A percentile compares a stretch with the other conserved stretches of the same genome.
Evolutionary conservation across 2,888 invertebrate species (phyloP).

Genomic region (Lepidonotus clava): DNA sequence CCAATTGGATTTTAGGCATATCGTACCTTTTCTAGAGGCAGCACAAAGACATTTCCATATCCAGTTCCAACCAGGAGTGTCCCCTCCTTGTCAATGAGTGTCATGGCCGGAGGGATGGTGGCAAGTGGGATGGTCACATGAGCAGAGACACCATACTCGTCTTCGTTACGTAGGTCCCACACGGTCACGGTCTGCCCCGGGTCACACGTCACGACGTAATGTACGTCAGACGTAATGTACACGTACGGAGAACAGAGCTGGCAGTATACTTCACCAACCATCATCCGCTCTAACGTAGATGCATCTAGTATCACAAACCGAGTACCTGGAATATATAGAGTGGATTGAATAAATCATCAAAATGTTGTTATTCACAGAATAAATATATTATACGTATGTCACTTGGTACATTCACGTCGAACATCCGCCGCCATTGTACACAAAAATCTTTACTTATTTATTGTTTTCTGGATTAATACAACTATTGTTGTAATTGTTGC

Average conservation of each 20-base stretch:
- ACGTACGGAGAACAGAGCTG: conserved; percentile 15
- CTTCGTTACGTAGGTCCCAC: not conserved
- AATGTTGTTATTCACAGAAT: too few species aligned
- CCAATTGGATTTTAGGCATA: too few species aligned
- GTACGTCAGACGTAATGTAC: conserved; percentile 32
- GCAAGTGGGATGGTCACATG: not conserved
- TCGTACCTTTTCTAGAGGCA: not conserved
- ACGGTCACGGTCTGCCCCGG: not conserved
- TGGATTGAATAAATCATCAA: too few species aligned
- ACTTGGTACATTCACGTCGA: too few species aligned
- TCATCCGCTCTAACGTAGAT: not conserved
- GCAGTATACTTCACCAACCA: conserved; percentile 20
- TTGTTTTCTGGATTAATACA: too few species aligned
- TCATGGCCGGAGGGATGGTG: conserved; percentile 42
- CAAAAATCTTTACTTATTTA: too few species aligned
- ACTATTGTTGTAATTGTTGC: too few species aligned
- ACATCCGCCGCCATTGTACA: too few species aligned
- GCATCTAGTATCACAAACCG: conserved; percentile 27
- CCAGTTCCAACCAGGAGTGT: conserved; percentile 21
- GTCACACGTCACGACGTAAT: conserved; percentile 35
- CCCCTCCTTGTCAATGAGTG: not conserved
- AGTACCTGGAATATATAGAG: not conserved
- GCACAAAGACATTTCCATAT: not conserved
- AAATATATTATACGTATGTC: too few species aligned
- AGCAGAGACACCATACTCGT: conserved; percentile 14